Conservation (phyloP, 2,797 vertebrate species). For the Pipistrellus pipistrellus region DNA sequence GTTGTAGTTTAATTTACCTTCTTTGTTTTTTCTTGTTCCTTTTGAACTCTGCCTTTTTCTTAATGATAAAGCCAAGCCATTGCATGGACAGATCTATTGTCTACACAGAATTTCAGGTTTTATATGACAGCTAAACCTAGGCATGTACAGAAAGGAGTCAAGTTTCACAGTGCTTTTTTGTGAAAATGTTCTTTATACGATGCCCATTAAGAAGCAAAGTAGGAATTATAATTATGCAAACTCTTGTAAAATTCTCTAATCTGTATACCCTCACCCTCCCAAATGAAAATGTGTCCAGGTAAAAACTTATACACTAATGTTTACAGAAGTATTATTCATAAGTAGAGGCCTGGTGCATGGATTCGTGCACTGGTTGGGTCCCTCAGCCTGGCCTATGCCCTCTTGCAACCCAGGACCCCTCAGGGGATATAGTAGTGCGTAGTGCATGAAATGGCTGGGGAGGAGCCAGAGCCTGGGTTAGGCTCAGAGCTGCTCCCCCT, state of each 20-base stretch:
- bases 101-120: neutral
- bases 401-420: too few relatives aligned
- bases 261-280: neutral
- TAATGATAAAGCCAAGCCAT: neutral
- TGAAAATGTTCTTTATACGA: neutral
- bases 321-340: slow-evolving; percentile 2
- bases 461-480: too few relatives aligned
- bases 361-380: too few relatives aligned
- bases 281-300: neutral
- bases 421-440: too few relatives aligned
- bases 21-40: neutral
- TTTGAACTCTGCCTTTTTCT: neutral
- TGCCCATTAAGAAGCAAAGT: neutral
- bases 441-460: too few relatives aligned
- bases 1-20: neutral
- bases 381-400: too few relatives aligned
- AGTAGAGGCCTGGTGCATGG: too few relatives aligned
- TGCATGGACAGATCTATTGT: neutral
- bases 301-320: neutral
- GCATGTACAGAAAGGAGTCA: neutral
- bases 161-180: slow-evolving; percentile 1
- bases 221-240: neutral
- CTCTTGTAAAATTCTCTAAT: slow-evolving; percentile 33
- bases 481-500: too few relatives aligned
- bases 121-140: neutral